These are phyloP conservation scores for Dasypogon diadema DNA, from an alignment of 2,888 invertebrate species.

Conservation along the genomic window DNA sequence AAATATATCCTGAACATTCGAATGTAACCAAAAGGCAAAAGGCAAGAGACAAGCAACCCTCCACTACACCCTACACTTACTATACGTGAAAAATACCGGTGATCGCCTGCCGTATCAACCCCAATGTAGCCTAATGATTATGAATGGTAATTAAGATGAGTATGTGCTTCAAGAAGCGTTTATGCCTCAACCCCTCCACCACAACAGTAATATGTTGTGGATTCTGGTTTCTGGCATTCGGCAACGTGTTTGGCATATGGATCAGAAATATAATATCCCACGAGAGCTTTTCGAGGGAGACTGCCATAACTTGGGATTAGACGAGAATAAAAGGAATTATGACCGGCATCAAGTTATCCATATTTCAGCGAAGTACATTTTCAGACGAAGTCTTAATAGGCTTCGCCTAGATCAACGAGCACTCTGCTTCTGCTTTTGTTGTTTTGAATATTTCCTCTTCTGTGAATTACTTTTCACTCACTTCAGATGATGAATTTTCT, in stretches of 20 bases:
- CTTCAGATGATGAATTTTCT: not conserved
- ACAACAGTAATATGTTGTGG: not conserved
- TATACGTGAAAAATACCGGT: not conserved
- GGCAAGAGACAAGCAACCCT: not conserved
- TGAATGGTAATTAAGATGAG: slow-evolving; percentile 56
- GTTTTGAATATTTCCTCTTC: slow-evolving; percentile 25
- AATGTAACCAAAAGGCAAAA: not conserved
- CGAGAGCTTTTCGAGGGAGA: slow-evolving; percentile 24
- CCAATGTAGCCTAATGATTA: slow-evolving; percentile 55
- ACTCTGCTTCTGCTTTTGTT: slow-evolving; percentile 9
- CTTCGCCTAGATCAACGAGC: not conserved
- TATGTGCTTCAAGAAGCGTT: slow-evolving; percentile 50
- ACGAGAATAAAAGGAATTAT: slow-evolving; percentile 49
- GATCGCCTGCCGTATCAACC: slow-evolving; percentile 18
- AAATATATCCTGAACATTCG: not conserved
- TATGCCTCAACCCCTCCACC: slow-evolving; percentile 16
- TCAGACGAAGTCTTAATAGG: not conserved
- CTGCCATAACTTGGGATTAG: slow-evolving; percentile 43
- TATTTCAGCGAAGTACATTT: slow-evolving; percentile 26
- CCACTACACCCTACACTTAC: not conserved
- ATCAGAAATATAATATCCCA: slow-evolving; percentile 49
- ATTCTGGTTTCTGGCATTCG: slow-evolving; percentile 1
- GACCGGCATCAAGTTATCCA: slow-evolving; percentile 35
- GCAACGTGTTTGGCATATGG: slow-evolving; percentile 40
- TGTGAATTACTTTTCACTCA: slow-evolving; percentile 51